Evolutionary conservation across 2,888 invertebrate species (phyloP), one percentile per base, ranked within the genome.

Genomic region (Meghimatium bilineatum): DNA sequence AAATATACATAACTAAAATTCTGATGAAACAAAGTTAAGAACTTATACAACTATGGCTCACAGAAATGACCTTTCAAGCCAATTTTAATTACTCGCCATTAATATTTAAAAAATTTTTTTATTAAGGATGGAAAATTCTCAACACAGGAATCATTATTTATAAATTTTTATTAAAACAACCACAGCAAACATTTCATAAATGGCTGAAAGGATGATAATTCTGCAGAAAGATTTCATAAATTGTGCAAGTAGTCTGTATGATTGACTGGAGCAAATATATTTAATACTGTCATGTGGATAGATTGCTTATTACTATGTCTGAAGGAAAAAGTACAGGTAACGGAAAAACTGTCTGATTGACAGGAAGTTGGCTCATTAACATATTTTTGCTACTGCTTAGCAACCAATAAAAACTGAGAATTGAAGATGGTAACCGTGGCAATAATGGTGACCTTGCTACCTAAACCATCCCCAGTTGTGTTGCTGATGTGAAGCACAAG

Each of bases 401-500:
- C 29, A 32, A 56, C 26, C 29, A 34, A 32, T 34, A 34, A 56
- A 77, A 8, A 36, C 63, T 36, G 29, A 38, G 77, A 17, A 23
- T 20, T 38, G 23, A 14, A n/a, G 56, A 38, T 17, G 12, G 77
- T 77, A 77, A 29, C 77, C 10, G 63, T 63, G 77, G 63, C 77
- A 77, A 32, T 36, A 77, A 77, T 77, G 77, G n/a, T 63, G 38
- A 77, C 77, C 77, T 34, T 63, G 77, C 49, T 77, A 77, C 77
- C 36, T 63, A 29, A 56, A 20, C 56, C 29, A 6, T 32, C 20
- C 34, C 75, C 34, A 44, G n/a, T 44, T 12, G 36, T 44, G 29
- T 44, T 72, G 72, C n/a, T 44, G 6, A 49, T 49, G 20, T 10
- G 49, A 72, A 26, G 1, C 20, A 52, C 14, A 32, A 34, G 20